These are phyloP conservation scores for Pseudachorutes palmiensis DNA, from an alignment of 1,140 invertebrate species.

Conservation along the genomic window DNA sequence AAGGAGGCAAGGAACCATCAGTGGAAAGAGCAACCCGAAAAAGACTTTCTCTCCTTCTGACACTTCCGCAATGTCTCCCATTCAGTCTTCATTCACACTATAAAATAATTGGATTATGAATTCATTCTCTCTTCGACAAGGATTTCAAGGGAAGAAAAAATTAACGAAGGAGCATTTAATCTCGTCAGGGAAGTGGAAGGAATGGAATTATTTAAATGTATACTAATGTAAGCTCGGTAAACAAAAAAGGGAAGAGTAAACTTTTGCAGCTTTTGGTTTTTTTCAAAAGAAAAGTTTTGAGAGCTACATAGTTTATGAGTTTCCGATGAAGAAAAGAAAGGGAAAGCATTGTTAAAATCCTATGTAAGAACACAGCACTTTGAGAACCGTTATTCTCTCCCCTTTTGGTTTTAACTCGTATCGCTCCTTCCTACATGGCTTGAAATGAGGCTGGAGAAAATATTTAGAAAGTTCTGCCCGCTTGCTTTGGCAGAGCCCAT, in stretches of 20 bases:
- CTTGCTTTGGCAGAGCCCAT: constrained; percentile 6
- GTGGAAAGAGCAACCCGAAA: neutral
- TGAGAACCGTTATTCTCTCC: constrained; percentile 4
- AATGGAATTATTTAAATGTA: constrained; percentile 9
- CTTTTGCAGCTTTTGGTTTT: no score
- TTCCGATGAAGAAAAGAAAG: constrained; percentile 12
- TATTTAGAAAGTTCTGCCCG: constrained; percentile 7
- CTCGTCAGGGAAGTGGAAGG: neutral
- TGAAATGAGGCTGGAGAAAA: neutral
- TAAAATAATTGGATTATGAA: neutral
- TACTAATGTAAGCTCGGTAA: constrained; percentile 3
- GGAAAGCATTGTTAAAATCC: constrained; percentile 2
- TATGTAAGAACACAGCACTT: neutral
- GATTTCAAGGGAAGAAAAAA: neutral
- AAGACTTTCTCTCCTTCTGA: neutral
- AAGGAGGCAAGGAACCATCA: no score
- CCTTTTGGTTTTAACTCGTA: neutral
- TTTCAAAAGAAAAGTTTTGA: no score
- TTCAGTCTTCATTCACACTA: no score
- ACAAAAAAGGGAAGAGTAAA: no score
- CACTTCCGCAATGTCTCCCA: no score
- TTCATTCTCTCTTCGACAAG: neutral
- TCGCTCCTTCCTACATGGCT: neutral
- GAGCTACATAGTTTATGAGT: constrained; percentile 4
- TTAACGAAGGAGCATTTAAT: neutral